Evolutionary conservation across 2,113 vertebrate genomes (phyloP).

Genomic region (Eulacestoma nigropectus): DNA sequence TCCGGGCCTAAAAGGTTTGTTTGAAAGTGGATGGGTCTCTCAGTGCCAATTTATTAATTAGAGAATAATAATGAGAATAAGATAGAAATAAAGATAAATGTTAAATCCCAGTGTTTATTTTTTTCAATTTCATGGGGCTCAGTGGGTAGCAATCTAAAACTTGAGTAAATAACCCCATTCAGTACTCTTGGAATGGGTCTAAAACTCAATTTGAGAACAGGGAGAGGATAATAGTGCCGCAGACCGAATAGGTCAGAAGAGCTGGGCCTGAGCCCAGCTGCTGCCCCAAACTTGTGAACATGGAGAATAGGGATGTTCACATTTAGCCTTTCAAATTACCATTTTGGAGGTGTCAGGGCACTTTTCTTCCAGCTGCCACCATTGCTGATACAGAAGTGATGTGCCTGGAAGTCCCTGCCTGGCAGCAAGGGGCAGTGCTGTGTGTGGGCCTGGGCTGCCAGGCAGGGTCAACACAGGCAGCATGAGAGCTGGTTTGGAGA

Average conservation of each 20-base stretch:
- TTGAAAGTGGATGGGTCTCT: neutral
- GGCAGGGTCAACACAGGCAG: neutral
- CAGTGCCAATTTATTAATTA: neutral
- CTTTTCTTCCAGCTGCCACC: neutral
- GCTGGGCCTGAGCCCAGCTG: fast-evolving
- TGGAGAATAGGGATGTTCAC: fast-evolving
- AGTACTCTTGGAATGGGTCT: neutral
- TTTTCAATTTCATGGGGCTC: neutral
- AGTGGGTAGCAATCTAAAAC: neutral
- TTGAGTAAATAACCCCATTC: neutral
- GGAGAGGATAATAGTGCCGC: neutral
- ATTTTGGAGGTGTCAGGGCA: neutral
- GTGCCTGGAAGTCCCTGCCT: too few species aligned
- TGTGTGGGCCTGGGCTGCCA: fast-evolving
- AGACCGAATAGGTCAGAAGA: neutral
- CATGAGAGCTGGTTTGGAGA: neutral
- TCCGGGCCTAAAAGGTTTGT: neutral
- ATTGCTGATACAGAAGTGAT: neutral
- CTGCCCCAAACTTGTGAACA: neutral
- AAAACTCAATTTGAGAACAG: neutral
- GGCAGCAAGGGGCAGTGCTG: neutral
- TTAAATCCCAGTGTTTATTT: neutral
- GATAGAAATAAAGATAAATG: conserved; percentile 34
- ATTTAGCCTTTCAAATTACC: neutral
- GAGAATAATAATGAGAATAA: neutral